Base-by-base conservation (phyloP, 2,113 vertebrate species). In the Tachysurus fulvidraco region DNA sequence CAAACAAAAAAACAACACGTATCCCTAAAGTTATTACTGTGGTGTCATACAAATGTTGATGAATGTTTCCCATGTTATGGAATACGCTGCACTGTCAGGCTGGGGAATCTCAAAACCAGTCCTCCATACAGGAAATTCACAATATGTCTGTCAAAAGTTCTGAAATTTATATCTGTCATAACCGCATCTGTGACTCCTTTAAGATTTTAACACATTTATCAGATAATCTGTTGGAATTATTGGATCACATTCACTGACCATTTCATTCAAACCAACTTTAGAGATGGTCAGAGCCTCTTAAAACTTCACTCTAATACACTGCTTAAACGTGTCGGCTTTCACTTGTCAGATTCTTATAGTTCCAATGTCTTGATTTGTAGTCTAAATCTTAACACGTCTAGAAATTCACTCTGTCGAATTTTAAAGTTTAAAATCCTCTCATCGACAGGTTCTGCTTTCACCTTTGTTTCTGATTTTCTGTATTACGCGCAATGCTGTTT, bases 1-100 rank as follows among this genome's bases (percentile, higher is more conserved):
- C 83, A 78, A 91, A 90, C 85, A 91, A 89, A 90, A 90, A 90
- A 91, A 77, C 87, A 86, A 87, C 89, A 64, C 59, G 83, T 50
- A 84, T 83, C 79, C 81, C 89, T 86, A 90, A 86, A 88, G 92
- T 91, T 90, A 82, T 89, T 89, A 83, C 76, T 30, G 83, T 77
- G 86, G 86, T 25, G 85, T 55, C 54, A 54, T 86, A 89, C 81
- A 88, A 60, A 74, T 60, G 85, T 80, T 87, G 84, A 90, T 93
- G 82, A 89, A 82, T 85, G 85, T 30, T 23, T 78, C 81, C 21
- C 30, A 46, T 81, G 44, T 55, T 79, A 74, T 28, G 50, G 60
- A 84, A 60, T 81, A 76, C 30, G 21, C 74, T 64, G 86, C 69
- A 52, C 25, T 67, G 46, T 59, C 81, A 85, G 60, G n/a, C 52